Percentiles rank a stretch among this genome's conserved stretches.
Evolutionary conservation across 2,113 vertebrate genomes (phyloP).

Genomic region (Phodopus roborovskii): DNA sequence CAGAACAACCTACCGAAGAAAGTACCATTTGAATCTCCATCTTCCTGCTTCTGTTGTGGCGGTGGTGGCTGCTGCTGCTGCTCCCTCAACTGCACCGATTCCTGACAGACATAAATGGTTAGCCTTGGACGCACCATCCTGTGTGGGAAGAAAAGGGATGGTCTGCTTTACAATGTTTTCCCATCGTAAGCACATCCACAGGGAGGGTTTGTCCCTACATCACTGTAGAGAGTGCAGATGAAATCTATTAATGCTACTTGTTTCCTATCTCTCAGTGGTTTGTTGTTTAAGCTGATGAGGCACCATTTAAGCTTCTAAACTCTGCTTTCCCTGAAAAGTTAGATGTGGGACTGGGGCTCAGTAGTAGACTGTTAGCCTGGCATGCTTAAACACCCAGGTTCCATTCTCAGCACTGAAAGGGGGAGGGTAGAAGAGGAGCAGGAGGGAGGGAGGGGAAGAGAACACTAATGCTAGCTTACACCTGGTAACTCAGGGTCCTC

Average conservation of each 20-base stretch:
- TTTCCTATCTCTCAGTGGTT: neutral
- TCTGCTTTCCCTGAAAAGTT: conserved; percentile 41
- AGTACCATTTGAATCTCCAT: conserved; percentile 91
- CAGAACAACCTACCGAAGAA: conserved; percentile 91
- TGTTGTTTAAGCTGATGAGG: neutral
- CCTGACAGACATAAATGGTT: conserved; percentile 98
- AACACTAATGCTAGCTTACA: neutral
- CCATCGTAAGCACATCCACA: neutral
- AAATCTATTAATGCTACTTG: neutral
- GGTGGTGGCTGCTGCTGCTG: conserved; percentile 85
- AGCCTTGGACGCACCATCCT: conserved; percentile 95
- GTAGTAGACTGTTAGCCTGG: too few species aligned
- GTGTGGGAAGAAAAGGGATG: neutral
- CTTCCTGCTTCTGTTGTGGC: conserved; percentile 91
- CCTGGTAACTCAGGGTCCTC: neutral
- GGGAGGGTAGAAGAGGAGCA: neutral
- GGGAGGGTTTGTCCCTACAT: neutral
- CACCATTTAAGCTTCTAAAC: neutral
- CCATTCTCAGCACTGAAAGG: neutral
- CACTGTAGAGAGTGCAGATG: neutral
- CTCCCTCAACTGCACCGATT: conserved; percentile 92
- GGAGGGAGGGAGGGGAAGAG: neutral
- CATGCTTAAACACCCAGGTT: neutral
- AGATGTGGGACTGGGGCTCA: neutral
- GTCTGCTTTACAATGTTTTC: neutral